Evolutionary conservation across 2,888 invertebrate species (phyloP).

Genomic region (Chymomyza fuscimana): DNA sequence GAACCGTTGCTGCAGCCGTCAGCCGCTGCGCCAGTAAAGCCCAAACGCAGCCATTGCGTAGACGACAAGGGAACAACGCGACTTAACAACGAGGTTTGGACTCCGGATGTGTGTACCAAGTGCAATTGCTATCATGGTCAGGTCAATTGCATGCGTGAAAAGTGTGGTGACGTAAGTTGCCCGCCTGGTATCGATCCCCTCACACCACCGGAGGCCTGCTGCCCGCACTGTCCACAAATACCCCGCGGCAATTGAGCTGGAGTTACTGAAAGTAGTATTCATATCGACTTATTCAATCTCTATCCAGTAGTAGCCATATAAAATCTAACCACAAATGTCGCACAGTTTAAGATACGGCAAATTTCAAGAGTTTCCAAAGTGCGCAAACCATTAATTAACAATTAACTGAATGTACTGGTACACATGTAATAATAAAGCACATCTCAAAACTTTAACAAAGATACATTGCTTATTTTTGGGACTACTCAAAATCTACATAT

Average conservation of each 20-base stretch:
- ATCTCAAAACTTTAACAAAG: slow-evolving; percentile 35
- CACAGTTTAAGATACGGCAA: neutral
- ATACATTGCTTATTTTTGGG: neutral
- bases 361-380: slow-evolving; percentile 18
- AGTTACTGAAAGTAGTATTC: slow-evolving; percentile 35
- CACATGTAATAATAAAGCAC: slow-evolving; percentile 73
- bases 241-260: slow-evolving; percentile 35
- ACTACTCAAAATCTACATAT: slow-evolving; percentile 80
- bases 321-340: slow-evolving; percentile 6
- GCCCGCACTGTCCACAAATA: slow-evolving; percentile 77
- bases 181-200: slow-evolving; percentile 72
- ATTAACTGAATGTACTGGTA: slow-evolving; percentile 59
- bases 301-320: slow-evolving; percentile 63
- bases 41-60: slow-evolving; percentile 77
- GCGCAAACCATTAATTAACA: slow-evolving; percentile 44
- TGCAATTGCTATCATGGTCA: slow-evolving; percentile 81
- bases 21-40: slow-evolving; percentile 42
- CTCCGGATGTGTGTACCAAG: slow-evolving; percentile 80
- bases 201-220: slow-evolving; percentile 79
- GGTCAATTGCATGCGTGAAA: slow-evolving; percentile 80
- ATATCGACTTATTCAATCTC: slow-evolving; percentile 59
- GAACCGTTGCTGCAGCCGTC: slow-evolving; percentile 45
- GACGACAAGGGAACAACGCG: slow-evolving; percentile 79
- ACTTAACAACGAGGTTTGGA: slow-evolving; percentile 81
- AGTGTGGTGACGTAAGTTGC: slow-evolving; percentile 79